These are phyloP conservation scores for Dasysyrphus tricinctus DNA, from an alignment of 2,888 invertebrate genomes.

Conservation along the genomic window DNA sequence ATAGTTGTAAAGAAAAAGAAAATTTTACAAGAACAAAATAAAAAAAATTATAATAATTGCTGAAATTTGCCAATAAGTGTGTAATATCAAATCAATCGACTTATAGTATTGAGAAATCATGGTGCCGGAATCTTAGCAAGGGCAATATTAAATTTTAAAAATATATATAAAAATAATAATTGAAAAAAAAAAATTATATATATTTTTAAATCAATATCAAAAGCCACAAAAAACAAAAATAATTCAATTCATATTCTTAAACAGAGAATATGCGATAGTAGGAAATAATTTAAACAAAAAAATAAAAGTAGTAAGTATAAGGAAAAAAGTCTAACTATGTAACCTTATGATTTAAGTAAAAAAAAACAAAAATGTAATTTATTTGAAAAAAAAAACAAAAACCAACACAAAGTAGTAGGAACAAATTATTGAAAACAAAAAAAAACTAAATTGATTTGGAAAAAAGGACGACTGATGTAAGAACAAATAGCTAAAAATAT, in stretches of 20 bases:
- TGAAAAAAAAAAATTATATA: conserved; percentile 40
- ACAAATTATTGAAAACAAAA: conserved; percentile 8
- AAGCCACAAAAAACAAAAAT: conserved; percentile 49
- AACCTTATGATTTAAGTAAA: conserved; percentile 61
- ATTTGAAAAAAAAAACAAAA: conserved; percentile 33
- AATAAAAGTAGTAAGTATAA: conserved; percentile 39
- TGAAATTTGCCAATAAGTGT: conserved; percentile 72
- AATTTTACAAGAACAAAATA: conserved; percentile 5
- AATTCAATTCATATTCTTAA: conserved; percentile 35
- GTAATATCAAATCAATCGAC: conserved; percentile 70
- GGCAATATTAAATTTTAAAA: conserved; percentile 78
- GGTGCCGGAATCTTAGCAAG: conserved; percentile 78
- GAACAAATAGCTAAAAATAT: conserved; percentile 52
- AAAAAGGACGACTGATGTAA: conserved; percentile 68
- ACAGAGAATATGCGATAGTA: conserved; percentile 37
- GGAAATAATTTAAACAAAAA: conserved; percentile 16
- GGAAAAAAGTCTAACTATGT: conserved; percentile 62
- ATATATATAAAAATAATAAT: conserved; percentile 58
- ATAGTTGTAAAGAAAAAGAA: conserved; percentile 49
- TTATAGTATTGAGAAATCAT: conserved; percentile 74
- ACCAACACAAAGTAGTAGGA: conserved; percentile 14
- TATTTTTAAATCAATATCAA: conserved; percentile 69
- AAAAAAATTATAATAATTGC: conserved; percentile 35
- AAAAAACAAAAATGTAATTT: conserved; percentile 51
- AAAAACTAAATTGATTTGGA: conserved; percentile 47